Percentiles rank a stretch among this genome's conserved stretches.
phyloP scores from a whole-genome alignment of 2,888 invertebrate genomes.

The Lasioglossum vierecki region DNA sequence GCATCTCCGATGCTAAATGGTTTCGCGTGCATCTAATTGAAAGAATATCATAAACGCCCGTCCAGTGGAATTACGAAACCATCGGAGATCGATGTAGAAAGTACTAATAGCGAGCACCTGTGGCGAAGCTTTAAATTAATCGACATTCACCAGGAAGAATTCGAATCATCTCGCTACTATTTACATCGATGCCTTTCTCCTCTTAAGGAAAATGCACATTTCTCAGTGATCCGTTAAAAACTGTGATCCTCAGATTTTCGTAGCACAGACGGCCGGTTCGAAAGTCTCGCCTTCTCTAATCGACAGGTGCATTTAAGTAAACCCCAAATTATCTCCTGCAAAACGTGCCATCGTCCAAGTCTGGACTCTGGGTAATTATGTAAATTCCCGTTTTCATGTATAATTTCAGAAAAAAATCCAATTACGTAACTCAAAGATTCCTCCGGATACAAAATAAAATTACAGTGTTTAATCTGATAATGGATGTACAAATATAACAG shows the following conservation, averaged over 20 bases:
- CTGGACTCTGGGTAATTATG: not conserved
- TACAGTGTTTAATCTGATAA: not conserved
- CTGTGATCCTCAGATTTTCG: not conserved
- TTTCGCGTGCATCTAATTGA: not conserved
- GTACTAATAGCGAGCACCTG: conserved; percentile 8
- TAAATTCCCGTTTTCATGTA: not conserved
- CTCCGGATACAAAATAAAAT: not conserved
- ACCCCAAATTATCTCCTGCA: not conserved
- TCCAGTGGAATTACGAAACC: not conserved
- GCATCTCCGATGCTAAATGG: not conserved
- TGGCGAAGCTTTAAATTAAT: conserved; percentile 38
- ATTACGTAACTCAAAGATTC: not conserved
- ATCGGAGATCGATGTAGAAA: conserved; percentile 10
- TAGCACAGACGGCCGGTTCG: not conserved
- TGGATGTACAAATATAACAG: not conserved
- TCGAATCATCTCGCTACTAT: conserved; percentile 31
- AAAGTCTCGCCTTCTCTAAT: not conserved
- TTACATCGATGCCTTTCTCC: conserved; percentile 41
- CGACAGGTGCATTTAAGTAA: not conserved
- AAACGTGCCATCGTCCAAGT: not conserved
- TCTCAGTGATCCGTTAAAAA: not conserved
- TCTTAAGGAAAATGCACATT: conserved; percentile 15
- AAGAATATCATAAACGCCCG: not conserved
- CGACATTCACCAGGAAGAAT: conserved; percentile 58
- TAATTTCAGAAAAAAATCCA: not conserved